Conservation (phyloP, 1,140 invertebrate genomes). For the Laodelphax striatellus region DNA sequence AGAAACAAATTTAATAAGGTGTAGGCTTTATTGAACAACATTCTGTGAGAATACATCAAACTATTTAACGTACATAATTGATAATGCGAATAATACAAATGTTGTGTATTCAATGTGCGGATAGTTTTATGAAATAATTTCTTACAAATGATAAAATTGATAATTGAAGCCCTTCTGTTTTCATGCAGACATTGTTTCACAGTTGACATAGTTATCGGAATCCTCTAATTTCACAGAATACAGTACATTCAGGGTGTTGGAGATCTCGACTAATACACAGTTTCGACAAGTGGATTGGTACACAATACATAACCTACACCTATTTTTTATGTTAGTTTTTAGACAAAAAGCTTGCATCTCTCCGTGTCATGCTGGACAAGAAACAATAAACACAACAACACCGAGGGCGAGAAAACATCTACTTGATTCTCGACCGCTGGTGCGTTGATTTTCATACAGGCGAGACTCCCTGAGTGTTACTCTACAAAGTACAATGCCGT, state of each 20-base stretch:
- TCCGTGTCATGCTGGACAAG: conserved; percentile 8
- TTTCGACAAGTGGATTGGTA: too few relatives aligned
- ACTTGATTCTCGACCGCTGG: background rate
- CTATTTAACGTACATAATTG: background rate
- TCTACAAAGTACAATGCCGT: conserved; percentile 5
- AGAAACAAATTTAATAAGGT: conserved; percentile 8
- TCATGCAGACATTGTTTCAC: too few relatives aligned
- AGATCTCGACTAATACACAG: too few relatives aligned
- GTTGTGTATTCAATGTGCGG: conserved; percentile 15
- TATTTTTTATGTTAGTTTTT: conserved; percentile 12
- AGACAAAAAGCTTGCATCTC: conserved; percentile 15
- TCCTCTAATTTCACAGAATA: too few relatives aligned
- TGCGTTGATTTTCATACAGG: conserved; percentile 1
- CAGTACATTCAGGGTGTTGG: too few relatives aligned
- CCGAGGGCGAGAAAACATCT: conserved; percentile 10
- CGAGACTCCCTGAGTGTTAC: background rate
- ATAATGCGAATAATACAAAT: conserved; percentile 12
- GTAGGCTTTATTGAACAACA: conserved; percentile 17
- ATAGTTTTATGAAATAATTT: conserved; percentile 1
- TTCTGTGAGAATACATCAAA: conserved; percentile 9
- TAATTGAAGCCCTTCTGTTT: too few relatives aligned
- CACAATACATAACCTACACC: conserved; percentile 8
- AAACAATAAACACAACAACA: conserved; percentile 7
- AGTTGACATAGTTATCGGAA: too few relatives aligned
- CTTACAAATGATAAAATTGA: too few relatives aligned